Percentiles rank a stretch among this genome's conserved stretches.
Conservation (phyloP, 2,888 invertebrate genomes). For the Athrips mouffetella region DNA sequence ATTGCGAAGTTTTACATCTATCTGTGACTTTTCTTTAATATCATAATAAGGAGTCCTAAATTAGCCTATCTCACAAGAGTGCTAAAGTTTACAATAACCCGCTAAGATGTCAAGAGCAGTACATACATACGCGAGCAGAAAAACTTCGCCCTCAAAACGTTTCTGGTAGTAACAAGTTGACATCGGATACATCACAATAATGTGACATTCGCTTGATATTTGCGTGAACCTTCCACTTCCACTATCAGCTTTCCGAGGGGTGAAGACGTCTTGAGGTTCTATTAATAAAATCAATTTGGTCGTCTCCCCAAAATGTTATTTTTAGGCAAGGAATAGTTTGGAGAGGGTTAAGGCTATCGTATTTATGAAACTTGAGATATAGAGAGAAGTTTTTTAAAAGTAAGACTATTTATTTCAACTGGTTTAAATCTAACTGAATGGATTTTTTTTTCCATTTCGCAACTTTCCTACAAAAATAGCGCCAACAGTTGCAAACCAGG, state of each 20-base stretch:
- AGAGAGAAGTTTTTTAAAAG: too few species aligned
- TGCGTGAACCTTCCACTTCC: constrained; percentile 19
- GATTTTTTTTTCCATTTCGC: too few species aligned
- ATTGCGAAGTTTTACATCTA: too few species aligned
- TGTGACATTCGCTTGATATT: constrained; percentile 11
- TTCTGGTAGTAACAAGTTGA: not conserved
- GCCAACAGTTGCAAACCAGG: too few species aligned
- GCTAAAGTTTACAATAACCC: too few species aligned
- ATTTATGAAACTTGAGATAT: not conserved
- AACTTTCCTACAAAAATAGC: too few species aligned
- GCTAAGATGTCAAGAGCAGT: not conserved
- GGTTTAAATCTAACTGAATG: too few species aligned
- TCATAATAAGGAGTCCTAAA: too few species aligned
- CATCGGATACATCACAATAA: constrained; percentile 3
- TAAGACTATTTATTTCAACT: too few species aligned
- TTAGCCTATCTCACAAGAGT: too few species aligned
- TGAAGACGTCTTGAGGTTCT: constrained; percentile 23
- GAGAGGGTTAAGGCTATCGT: not conserved
- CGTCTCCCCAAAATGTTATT: constrained; percentile 24
- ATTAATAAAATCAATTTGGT: constrained; percentile 43
- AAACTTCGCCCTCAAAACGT: not conserved
- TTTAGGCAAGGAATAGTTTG: constrained; percentile 13
- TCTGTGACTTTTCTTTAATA: too few species aligned
- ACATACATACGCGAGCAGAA: not conserved
- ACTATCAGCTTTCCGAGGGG: constrained; percentile 25